Percentiles rank a stretch among this genome's conserved stretches.
These are phyloP conservation scores for Pocota personata DNA, from an alignment of 2,888 invertebrate species.

Conservation along the genomic window DNA sequence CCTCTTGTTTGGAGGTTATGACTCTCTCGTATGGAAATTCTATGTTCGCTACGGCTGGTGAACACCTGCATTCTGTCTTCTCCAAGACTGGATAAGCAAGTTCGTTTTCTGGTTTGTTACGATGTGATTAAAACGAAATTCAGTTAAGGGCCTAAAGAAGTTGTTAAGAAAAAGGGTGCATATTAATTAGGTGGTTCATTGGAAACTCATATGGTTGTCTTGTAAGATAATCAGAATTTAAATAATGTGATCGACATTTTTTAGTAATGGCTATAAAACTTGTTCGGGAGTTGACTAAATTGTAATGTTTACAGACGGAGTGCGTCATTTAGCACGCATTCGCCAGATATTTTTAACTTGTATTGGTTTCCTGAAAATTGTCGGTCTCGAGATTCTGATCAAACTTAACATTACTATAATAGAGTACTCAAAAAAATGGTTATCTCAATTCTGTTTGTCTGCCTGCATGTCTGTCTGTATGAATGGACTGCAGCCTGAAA, in stretches of 20 bases:
- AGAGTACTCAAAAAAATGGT: too few species aligned
- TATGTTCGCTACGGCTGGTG: constrained; percentile 6
- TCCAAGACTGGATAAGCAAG: constrained; percentile 11
- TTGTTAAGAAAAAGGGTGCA: constrained; percentile 36
- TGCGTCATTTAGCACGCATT: background rate
- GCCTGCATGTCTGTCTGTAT: too few species aligned
- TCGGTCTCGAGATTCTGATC: too few species aligned
- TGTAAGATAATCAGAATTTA: background rate
- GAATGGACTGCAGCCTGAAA: too few species aligned
- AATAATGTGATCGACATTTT: background rate
- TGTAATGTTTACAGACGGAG: background rate
- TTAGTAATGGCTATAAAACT: background rate
- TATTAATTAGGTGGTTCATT: constrained; percentile 23
- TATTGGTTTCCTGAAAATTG: too few species aligned
- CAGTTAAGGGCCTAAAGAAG: constrained; percentile 1
- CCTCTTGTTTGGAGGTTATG: constrained; percentile 27
- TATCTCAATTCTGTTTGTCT: too few species aligned
- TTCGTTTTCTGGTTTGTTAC: constrained; percentile 34
- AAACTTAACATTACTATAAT: too few species aligned
- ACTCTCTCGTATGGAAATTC: constrained; percentile 34
- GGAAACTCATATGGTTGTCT: background rate
- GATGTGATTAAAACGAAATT: constrained; percentile 31
- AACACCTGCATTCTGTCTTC: constrained; percentile 59
- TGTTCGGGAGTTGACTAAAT: background rate
- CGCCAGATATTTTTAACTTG: background rate